phyloP scores from a whole-genome alignment of 2,113 vertebrate genomes.

The Anguilla rostrata region DNA sequence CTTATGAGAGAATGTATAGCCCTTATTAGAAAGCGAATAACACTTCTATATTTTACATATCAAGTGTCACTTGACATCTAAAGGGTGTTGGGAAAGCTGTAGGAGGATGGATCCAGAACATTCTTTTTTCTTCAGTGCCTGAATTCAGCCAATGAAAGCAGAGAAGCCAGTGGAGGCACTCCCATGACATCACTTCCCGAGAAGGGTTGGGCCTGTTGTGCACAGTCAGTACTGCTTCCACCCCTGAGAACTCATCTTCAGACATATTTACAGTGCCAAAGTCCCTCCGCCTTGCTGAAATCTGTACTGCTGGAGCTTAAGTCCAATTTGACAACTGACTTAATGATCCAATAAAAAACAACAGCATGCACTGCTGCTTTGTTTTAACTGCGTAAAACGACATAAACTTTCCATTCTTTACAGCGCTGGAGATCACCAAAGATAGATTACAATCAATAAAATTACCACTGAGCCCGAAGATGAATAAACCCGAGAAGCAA shows the following conservation, averaged over 20 bases:
- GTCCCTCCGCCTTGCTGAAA: conserved; percentile 39
- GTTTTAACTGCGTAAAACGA: neutral
- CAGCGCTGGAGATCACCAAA: neutral
- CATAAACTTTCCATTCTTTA: neutral
- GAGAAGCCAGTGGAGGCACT: conserved; percentile 65
- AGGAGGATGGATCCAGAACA: conserved; percentile 45
- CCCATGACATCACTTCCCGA: conserved; percentile 61
- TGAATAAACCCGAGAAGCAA: neutral
- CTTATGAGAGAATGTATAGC: no score
- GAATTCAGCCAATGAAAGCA: conserved; percentile 69
- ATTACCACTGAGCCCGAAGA: neutral
- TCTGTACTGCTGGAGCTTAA: conserved; percentile 36
- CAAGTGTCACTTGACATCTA: no score
- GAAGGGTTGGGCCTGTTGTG: conserved; percentile 46
- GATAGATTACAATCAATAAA: neutral
- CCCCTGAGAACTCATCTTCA: conserved; percentile 47
- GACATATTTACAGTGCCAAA: conserved; percentile 34
- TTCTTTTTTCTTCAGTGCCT: conserved; percentile 39
- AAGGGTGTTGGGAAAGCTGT: conserved; percentile 39
- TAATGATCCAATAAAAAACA: conserved; percentile 37
- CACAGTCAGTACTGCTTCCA: conserved; percentile 47
- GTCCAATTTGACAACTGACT: conserved; percentile 34
- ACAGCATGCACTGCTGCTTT: neutral
- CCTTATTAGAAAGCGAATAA: no score
- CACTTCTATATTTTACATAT: no score